phyloP scores from a whole-genome alignment of 2,113 vertebrate species.

The Natator depressus region DNA sequence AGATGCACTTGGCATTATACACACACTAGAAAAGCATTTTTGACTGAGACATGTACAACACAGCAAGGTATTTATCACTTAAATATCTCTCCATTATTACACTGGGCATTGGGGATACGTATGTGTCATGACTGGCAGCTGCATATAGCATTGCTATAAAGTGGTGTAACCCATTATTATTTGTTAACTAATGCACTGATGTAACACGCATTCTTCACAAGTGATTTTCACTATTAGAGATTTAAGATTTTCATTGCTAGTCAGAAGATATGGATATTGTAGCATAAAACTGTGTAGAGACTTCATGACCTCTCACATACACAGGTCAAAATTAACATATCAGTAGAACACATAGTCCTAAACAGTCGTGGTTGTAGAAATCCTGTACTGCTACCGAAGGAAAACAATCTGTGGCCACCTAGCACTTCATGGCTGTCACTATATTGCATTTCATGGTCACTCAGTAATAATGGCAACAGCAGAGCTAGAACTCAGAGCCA shows the following conservation, averaged over 20 bases:
- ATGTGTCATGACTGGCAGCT: not conserved
- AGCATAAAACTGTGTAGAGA: not conserved
- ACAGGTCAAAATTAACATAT: not conserved
- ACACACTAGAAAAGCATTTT: not conserved
- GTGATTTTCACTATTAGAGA: not conserved
- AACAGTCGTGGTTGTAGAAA: not conserved
- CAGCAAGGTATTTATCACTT: not conserved
- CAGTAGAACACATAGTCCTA: not conserved
- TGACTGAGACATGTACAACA: not conserved
- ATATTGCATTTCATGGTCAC: fast-evolving
- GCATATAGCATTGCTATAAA: not conserved
- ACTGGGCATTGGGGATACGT: not conserved
- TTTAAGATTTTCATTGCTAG: not conserved
- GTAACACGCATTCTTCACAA: not conserved
- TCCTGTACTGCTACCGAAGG: fast-evolving
- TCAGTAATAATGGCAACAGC: not conserved
- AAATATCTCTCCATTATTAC: fast-evolving
- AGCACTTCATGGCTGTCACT: not conserved
- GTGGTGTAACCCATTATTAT: fast-evolving
- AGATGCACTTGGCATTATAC: not conserved
- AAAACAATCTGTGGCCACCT: not conserved
- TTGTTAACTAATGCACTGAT: not conserved
- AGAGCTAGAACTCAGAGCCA: not conserved
- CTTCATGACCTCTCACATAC: fast-evolving
- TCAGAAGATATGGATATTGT: not conserved